Evolutionary conservation across 2,113 vertebrate species (phyloP), one percentile per base, ranked within the genome.

Genomic region (Nannospalax galili): DNA sequence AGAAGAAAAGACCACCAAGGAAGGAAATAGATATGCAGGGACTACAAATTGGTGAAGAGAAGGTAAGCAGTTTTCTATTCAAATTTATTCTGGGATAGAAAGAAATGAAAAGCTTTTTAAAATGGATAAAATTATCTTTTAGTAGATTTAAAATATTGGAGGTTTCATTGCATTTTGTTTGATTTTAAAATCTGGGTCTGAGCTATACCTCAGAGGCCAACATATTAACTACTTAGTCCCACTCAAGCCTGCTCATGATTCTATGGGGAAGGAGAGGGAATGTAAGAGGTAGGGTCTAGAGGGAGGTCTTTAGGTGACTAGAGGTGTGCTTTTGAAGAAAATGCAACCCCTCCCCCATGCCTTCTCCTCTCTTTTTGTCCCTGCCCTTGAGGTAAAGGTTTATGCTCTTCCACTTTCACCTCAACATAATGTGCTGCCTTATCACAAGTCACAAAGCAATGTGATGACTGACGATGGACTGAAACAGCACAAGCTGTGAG

Each of bases 11-110:
- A 42, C 48, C 6, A 5, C 72, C 0, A 37, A 42, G 3, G 28
- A 93, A 52, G 89, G 84, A 84, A 84, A 88, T 5, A 90, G 20
- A 77, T 42, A 69, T 24, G 3, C 1, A 92, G 7, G 5, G 6
- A 8, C 17, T 28, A 4, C 3, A 3, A 62, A 17, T 0, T 15
- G 14, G 5, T 14, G 28, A 32, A 75, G 64, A 4, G 7, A 19
- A 40, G 11, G 0, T 91, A 35, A 52, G n/a, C 67, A 12, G 78
- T 89, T 91, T 26, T 91, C 64, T 26, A 52, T 48, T 85, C 67
- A 69, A 58, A 82, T 4, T 58, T 58, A 91, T 35, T 48, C 32
- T 26, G 11, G 24, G 9, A 56, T 3, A 81, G 60, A 81, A 84
- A 87, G 8, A 30, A 95, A 78, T 56, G 24, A 93, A 69, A 35